Percentiles rank a stretch among this genome's conserved stretches.
These are phyloP conservation scores for Tanypteryx hageni DNA, from an alignment of 2,888 invertebrate genomes.

Conservation along the genomic window DNA sequence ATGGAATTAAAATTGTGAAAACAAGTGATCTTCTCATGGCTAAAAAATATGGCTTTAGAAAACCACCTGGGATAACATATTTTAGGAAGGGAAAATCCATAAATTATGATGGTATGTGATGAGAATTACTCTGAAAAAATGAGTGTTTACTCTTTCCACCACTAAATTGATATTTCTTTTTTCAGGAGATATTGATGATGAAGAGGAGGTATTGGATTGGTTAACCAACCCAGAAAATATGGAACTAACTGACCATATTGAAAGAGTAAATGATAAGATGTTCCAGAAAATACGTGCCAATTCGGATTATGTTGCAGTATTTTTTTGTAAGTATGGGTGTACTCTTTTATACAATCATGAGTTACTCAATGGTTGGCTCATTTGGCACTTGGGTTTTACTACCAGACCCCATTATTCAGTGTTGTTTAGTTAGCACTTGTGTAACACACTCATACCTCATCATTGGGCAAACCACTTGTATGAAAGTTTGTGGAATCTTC, in stretches of 20 bases:
- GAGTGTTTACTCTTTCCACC: neutral
- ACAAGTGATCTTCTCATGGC: slow-evolving; percentile 93
- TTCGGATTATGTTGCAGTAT: slow-evolving; percentile 93
- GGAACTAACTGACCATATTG: slow-evolving; percentile 95
- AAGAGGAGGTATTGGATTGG: slow-evolving; percentile 93
- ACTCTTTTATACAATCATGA: no score
- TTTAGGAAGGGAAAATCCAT: slow-evolving; percentile 93
- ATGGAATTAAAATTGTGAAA: slow-evolving; percentile 93
- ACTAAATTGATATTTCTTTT: neutral
- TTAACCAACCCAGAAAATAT: slow-evolving; percentile 94
- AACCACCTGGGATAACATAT: slow-evolving; percentile 93
- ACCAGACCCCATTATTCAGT: no score
- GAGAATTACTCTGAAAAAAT: neutral
- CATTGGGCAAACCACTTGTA: no score
- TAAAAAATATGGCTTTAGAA: slow-evolving; percentile 93
- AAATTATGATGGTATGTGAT: slow-evolving; percentile 85
- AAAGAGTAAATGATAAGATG: slow-evolving; percentile 94
- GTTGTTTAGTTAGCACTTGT: no score
- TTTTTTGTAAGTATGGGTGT: slow-evolving; percentile 87
- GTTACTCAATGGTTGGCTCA: no score
- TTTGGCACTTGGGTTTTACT: no score
- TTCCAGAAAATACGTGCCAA: slow-evolving; percentile 92
- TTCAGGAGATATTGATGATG: slow-evolving; percentile 89
- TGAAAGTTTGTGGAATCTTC: no score
- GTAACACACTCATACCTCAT: no score